Conservation (phyloP, 2,797 vertebrate genomes). For the Bovichtus variegatus region DNA sequence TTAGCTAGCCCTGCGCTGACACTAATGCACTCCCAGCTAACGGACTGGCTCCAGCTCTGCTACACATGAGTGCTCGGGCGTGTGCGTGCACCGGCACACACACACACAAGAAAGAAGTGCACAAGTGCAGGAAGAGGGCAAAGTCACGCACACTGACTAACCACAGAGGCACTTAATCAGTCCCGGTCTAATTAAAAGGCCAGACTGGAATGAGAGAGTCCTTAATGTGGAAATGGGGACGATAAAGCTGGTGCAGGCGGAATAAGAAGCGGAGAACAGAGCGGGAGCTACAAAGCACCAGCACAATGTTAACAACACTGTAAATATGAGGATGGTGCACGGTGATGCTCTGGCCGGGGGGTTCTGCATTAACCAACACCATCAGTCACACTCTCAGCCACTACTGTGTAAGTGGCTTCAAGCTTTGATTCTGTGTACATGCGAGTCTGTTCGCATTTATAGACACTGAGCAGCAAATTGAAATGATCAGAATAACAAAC, state of each 20-base stretch:
- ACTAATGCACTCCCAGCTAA: constrained; percentile 77
- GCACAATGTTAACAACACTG: constrained; percentile 23
- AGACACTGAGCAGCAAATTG: constrained; percentile 13
- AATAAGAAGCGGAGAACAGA: constrained; percentile 34
- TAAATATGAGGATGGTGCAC: constrained; percentile 46
- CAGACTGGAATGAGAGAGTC: constrained; percentile 68
- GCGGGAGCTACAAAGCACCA: not conserved
- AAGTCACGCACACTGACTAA: constrained; percentile 22
- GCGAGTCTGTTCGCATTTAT: constrained; percentile 22
- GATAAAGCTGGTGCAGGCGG: constrained; percentile 61
- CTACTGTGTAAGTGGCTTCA: constrained; percentile 17
- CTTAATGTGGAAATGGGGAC: constrained; percentile 74
- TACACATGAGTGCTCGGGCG: constrained; percentile 16
- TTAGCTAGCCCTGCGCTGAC: constrained; percentile 70
- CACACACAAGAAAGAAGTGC: not conserved
- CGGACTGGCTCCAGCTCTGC: constrained; percentile 54
- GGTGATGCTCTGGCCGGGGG: constrained; percentile 27
- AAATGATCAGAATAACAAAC: constrained; percentile 30
- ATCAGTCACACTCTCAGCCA: constrained; percentile 43
- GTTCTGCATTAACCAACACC: constrained; percentile 52
- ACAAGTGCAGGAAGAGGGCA: too few relatives aligned
- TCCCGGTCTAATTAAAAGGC: constrained; percentile 83
- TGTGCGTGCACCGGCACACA: not conserved
- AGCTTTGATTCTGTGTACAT: constrained; percentile 15
- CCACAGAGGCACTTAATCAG: constrained; percentile 82